Evolutionary conservation across 2,888 invertebrate genomes (phyloP).

Genomic region (Gryllus longicercus): DNA sequence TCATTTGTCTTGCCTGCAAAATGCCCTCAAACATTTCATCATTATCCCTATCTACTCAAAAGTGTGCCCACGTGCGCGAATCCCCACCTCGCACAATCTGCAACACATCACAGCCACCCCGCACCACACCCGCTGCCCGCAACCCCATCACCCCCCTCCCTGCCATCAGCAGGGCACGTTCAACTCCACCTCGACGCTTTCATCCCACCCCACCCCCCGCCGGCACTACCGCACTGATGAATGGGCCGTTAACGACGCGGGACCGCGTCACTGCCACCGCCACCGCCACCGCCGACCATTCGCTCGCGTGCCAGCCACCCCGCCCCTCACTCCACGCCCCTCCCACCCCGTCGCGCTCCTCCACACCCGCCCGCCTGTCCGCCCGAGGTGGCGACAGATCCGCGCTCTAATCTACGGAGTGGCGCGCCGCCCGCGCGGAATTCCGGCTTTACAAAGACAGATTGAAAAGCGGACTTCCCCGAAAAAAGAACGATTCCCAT

Average conservation of each 20-base stretch:
- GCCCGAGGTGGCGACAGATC: neutral
- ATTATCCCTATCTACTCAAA: too few relatives aligned
- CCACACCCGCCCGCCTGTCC: neutral
- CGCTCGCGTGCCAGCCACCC: neutral
- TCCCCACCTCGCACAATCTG: too few relatives aligned
- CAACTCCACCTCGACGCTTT: too few relatives aligned
- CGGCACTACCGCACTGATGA: neutral
- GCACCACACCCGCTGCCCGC: too few relatives aligned
- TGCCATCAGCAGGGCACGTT: too few relatives aligned
- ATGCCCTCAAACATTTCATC: too few relatives aligned
- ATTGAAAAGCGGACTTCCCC: neutral
- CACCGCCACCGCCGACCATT: neutral
- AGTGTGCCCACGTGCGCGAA: too few relatives aligned
- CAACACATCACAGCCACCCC: too few relatives aligned
- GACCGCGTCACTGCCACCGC: neutral
- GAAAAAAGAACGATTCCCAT: conserved; percentile 4
- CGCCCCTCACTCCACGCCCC: neutral
- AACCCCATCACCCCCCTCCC: too few relatives aligned
- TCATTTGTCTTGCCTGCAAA: too few relatives aligned
- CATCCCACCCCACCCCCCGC: too few relatives aligned
- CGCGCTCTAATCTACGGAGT: conserved; percentile 17
- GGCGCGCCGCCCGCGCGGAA: neutral
- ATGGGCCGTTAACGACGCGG: conserved; percentile 17
- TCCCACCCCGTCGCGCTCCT: neutral
- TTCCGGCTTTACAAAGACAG: conserved; percentile 11